These are phyloP conservation scores for Papio anubis DNA, from an alignment of 2,113 vertebrate genomes.

Conservation along the genomic window DNA sequence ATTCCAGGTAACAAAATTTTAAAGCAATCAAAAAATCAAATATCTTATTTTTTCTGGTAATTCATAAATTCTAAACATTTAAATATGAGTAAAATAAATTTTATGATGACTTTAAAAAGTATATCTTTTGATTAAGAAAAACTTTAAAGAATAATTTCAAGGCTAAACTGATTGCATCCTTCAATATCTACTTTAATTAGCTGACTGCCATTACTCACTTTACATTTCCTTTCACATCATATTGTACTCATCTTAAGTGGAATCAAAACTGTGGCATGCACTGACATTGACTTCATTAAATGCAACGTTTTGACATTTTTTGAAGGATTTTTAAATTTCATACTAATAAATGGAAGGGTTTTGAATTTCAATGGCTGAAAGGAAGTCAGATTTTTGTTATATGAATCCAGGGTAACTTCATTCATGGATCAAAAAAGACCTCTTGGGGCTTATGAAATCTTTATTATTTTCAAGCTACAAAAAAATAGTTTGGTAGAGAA, in stretches of 20 bases:
- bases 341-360: slow-evolving; percentile 81
- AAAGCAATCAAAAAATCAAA: neutral
- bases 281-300: slow-evolving; percentile 73
- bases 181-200: slow-evolving; percentile 6
- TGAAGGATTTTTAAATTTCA: slow-evolving; percentile 75
- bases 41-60: neutral
- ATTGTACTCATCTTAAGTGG: slow-evolving; percentile 53
- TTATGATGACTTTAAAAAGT: neutral
- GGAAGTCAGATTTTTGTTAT: slow-evolving; percentile 83
- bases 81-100: neutral
- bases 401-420: slow-evolving; percentile 83
- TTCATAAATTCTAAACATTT: neutral
- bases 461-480: slow-evolving; percentile 88
- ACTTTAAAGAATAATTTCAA: slow-evolving; percentile 6
- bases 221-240: slow-evolving; percentile 36
- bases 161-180: neutral
- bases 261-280: slow-evolving; percentile 71
- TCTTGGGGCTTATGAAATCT: slow-evolving; percentile 84
- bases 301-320: slow-evolving; percentile 80
- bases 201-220: neutral
- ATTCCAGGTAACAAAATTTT: neutral
- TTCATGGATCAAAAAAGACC: slow-evolving; percentile 86
- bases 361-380: slow-evolving; percentile 83
- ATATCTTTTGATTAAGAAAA: neutral
- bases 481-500: slow-evolving; percentile 80